Evolutionary conservation across 92 coral and sea anemone species (phyloP).

Genomic region (Desmophyllum pertusum): DNA sequence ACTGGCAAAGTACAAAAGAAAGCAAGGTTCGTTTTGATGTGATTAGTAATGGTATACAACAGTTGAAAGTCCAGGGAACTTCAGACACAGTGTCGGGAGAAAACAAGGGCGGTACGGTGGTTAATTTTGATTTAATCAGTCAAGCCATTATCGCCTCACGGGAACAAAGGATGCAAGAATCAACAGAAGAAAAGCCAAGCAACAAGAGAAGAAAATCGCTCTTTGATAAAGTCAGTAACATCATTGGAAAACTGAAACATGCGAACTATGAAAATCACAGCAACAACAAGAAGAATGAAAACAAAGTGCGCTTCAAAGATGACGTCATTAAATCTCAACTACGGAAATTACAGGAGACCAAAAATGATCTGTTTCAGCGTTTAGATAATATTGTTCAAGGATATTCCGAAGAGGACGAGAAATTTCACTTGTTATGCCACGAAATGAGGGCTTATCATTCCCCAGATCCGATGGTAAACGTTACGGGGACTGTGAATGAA

Average conservation of each 20-base stretch:
- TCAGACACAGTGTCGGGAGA: too few relatives aligned
- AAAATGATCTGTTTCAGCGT: not conserved
- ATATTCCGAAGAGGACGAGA: not conserved
- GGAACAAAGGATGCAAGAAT: not conserved
- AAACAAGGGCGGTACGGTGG: not conserved
- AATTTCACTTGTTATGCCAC: not conserved
- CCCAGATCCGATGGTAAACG: not conserved
- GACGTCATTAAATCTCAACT: not conserved
- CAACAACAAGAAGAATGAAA: not conserved
- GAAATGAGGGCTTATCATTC: not conserved
- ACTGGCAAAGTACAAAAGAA: not conserved
- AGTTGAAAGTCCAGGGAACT: not conserved
- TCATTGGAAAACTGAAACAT: not conserved
- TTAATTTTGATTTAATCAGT: not conserved
- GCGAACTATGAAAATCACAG: not conserved
- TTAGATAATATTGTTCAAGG: slow-evolving; percentile 3
- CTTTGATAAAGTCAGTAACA: not conserved
- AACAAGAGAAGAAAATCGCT: not conserved
- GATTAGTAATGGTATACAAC: not conserved
- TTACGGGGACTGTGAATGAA: not conserved
- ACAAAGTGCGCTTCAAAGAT: not conserved
- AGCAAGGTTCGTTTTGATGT: not conserved
- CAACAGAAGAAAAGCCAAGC: not conserved
- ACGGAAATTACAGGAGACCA: not conserved
- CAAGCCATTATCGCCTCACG: not conserved